Percentiles rank a stretch among this genome's conserved stretches.
phyloP scores from a whole-genome alignment of 2,797 vertebrate genomes.

The Hozukius guyotensis region DNA sequence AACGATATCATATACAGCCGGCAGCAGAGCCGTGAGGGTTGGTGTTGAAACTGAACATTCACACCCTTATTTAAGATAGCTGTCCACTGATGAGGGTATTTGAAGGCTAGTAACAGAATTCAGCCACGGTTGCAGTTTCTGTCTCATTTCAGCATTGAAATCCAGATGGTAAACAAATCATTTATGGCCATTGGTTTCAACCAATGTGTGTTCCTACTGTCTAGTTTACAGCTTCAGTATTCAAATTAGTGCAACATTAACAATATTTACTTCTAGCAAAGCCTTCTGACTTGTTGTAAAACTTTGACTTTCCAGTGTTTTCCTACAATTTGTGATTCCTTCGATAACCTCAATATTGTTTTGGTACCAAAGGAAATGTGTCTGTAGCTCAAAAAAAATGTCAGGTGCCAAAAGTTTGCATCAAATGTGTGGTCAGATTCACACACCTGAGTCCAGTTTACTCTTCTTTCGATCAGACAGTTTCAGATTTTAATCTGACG shows the following conservation, averaged over 20 bases:
- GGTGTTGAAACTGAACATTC: constrained; percentile 31
- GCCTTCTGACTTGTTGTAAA: too few relatives aligned
- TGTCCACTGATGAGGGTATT: not conserved
- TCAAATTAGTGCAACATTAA: not conserved
- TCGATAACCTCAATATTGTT: not conserved
- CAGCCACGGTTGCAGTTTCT: not conserved
- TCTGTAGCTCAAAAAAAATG: too few relatives aligned
- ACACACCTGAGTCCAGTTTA: too few relatives aligned
- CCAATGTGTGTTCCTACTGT: not conserved
- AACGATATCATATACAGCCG: not conserved
- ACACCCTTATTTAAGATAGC: constrained; percentile 12
- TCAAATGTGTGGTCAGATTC: too few relatives aligned
- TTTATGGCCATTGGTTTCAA: not conserved
- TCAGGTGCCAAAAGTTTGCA: too few relatives aligned
- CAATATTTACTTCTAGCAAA: too few relatives aligned
- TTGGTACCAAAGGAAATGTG: too few relatives aligned
- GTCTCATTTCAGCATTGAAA: not conserved
- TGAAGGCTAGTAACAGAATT: constrained; percentile 5
- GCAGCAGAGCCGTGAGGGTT: not conserved
- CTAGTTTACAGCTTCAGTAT: not conserved
- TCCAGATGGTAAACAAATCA: not conserved
- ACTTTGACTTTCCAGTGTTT: not conserved
- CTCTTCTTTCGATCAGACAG: too few relatives aligned
- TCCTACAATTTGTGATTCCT: not conserved
- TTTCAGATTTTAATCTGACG: too few relatives aligned